Evolutionary conservation across 92 coral and sea anemone species (phyloP).

Genomic region (Scolanthus callimorphus): DNA sequence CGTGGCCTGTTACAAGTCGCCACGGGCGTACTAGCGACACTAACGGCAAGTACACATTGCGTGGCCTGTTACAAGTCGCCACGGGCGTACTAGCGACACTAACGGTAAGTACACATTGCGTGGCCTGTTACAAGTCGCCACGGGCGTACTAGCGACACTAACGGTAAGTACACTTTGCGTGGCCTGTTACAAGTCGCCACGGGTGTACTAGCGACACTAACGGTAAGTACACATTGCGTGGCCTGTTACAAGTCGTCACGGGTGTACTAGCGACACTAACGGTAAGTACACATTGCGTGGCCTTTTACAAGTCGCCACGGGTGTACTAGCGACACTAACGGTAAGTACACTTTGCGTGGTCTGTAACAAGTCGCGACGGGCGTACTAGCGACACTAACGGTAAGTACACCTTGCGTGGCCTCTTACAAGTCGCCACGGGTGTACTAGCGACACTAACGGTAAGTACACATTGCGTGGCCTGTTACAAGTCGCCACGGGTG

Average conservation of each 20-base stretch:
- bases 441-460: background rate
- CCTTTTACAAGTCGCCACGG: background rate
- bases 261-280: background rate
- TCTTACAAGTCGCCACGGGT: background rate
- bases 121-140: no score
- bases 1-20: background rate
- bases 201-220: background rate
- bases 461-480: background rate
- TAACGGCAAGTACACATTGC: background rate
- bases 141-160: no score
- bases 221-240: background rate
- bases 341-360: no score
- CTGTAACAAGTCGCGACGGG: no score
- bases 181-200: no score
- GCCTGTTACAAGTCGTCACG: background rate
- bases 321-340: no score
- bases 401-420: no score
- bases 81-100: no score
- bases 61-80: background rate
- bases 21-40: background rate
- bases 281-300: background rate
- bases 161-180: no score
- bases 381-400: no score
- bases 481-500: background rate
- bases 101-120: no score